A percentile compares a stretch with the other conserved stretches of the same genome.
These are phyloP conservation scores for Vireo griseus DNA, from an alignment of 2,797 vertebrate genomes.

Conservation along the genomic window DNA sequence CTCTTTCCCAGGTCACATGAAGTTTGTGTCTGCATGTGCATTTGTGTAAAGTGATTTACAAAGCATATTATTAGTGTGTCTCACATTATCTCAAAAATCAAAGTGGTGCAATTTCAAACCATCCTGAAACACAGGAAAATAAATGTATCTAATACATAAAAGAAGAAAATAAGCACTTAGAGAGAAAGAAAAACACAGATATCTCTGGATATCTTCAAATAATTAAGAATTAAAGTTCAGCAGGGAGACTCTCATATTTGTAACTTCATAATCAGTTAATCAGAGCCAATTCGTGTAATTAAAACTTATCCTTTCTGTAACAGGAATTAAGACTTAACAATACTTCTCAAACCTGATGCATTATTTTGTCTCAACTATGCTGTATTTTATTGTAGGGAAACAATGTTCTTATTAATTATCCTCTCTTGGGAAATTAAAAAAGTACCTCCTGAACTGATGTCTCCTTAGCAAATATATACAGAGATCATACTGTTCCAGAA, in stretches of 20 bases:
- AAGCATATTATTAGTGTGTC: background rate
- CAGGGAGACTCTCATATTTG: background rate
- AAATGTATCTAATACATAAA: background rate
- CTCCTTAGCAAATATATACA: background rate
- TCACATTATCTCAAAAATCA: background rate
- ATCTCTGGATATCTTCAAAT: background rate
- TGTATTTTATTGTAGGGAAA: background rate
- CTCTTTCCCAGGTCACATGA: background rate
- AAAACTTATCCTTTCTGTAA: background rate
- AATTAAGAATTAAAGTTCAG: background rate
- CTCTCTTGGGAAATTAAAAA: background rate
- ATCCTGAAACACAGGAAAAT: background rate
- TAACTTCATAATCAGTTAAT: background rate
- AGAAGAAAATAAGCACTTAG: background rate
- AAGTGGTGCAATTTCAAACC: rapidly evolving
- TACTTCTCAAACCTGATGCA: background rate
- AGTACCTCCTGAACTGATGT: background rate
- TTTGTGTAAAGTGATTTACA: background rate
- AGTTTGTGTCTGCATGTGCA: too few relatives aligned
- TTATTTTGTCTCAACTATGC: background rate
- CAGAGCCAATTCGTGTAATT: background rate
- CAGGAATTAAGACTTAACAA: background rate
- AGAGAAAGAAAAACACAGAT: background rate
- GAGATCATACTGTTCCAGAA: background rate
- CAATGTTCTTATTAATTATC: background rate